Base-by-base conservation (phyloP, 2,113 vertebrate species). In the Myrmecobius fasciatus region DNA sequence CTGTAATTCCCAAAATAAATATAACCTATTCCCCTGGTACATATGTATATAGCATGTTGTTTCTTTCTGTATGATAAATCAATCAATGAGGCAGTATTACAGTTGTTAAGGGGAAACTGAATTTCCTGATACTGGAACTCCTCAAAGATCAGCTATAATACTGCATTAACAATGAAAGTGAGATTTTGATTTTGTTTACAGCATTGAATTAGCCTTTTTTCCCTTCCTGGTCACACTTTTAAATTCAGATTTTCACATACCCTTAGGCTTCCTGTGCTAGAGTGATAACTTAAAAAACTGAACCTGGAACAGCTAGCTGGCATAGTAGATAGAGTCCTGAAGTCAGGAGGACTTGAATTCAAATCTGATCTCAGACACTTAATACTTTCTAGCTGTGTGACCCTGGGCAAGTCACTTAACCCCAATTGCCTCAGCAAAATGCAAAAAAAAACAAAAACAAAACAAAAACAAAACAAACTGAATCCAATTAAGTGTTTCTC, bases 221-320 rank as follows among this genome's bases (percentile, higher is more conserved):
- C 91, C 36, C 90, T 56, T 94, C 43, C 48, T 89, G 93, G 36
- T 91, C 75, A 43, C 52, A 36, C 52, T 91, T 12, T 12, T 49
- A 92, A 92, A 94, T 51, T 89, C 94, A 48, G 51, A 56, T 43
- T 92, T 91, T 54, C 28, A 92, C 5, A 51, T 4, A 14, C 46
- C 91, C 24, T 36, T 0, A 4, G 83, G 94, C 91, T 93, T 95
- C 90, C 92, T 67, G 56, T n/a, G 95, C 36, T 53, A 89, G 49
- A 92, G 93, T 5, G 52, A 90, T 75, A 97, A 92, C 60, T 93
- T 95, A 52, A 88, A 93, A 96, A 95, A 46, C 31, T n/a, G 36
- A n/a, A n/a, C n/a, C n/a, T n/a, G n/a, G n/a, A n/a, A n/a, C n/a
- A n/a, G n/a, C n/a, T n/a, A n/a, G n/a, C n/a, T n/a, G n/a, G n/a